A percentile compares a stretch with the other conserved stretches of the same genome.
Conservation (phyloP, 2,888 invertebrate species). For the Eilema caniola region DNA sequence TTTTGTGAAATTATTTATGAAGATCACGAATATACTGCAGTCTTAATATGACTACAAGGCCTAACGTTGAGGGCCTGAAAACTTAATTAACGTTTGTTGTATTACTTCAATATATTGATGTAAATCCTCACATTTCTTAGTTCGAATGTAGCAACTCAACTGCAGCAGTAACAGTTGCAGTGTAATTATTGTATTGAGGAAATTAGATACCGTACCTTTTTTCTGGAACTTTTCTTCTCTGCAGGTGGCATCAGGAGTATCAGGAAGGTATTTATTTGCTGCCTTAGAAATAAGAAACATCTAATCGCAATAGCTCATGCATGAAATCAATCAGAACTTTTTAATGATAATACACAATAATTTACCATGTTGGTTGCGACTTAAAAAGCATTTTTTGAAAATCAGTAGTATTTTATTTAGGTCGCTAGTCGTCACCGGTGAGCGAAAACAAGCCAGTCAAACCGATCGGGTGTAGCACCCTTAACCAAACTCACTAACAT, state of each 20-base stretch:
- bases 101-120: neutral
- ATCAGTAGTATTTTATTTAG: neutral
- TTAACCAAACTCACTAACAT: constrained; percentile 10
- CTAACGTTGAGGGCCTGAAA: neutral
- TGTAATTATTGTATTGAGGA: neutral
- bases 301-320: no score
- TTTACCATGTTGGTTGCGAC: neutral
- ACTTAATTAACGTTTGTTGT: neutral
- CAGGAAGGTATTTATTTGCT: neutral
- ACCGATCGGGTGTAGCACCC: neutral
- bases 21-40: neutral
- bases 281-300: neutral
- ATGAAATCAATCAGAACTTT: no score
- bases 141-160: neutral
- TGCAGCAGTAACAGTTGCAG: neutral
- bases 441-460: neutral
- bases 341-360: no score
- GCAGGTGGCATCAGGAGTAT: neutral
- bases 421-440: no score
- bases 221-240: neutral
- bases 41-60: no score
- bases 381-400: neutral
- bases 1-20: constrained; percentile 14
- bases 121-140: neutral
- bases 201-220: neutral